Evolutionary conservation across 2,888 invertebrate genomes (phyloP).

Genomic region (Epinotia nisella): DNA sequence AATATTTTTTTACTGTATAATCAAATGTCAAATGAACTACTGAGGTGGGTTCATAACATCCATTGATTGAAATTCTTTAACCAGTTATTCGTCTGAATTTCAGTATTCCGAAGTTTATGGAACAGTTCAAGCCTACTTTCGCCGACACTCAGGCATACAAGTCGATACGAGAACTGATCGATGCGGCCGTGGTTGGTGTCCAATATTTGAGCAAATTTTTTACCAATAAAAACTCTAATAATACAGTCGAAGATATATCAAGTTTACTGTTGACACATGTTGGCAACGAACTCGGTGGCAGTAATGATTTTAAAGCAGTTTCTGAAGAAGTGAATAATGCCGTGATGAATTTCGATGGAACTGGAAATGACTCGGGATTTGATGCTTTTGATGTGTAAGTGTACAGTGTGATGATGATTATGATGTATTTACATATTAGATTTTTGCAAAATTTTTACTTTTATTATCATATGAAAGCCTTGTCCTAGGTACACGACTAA

Average conservation of each 20-base stretch:
- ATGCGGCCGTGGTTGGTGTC: slow-evolving; percentile 59
- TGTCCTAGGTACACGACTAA: too few species aligned
- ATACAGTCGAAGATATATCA: slow-evolving; percentile 47
- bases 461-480: too few species aligned
- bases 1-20: too few species aligned
- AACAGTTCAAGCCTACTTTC: slow-evolving; percentile 72
- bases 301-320: slow-evolving; percentile 45
- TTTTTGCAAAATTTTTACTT: too few species aligned
- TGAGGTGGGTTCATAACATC: background rate
- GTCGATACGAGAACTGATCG: slow-evolving; percentile 62
- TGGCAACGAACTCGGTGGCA: slow-evolving; percentile 48
- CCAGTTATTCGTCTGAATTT: slow-evolving; percentile 49
- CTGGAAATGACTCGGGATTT: slow-evolving; percentile 52
- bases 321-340: slow-evolving; percentile 60
- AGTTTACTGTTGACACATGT: slow-evolving; percentile 46
- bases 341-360: slow-evolving; percentile 53
- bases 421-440: too few species aligned
- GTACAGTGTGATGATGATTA: too few species aligned
- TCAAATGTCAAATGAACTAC: background rate
- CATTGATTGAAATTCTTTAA: background rate
- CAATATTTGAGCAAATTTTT: slow-evolving; percentile 66
- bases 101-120: slow-evolving; percentile 70
- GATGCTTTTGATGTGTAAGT: slow-evolving; percentile 76
- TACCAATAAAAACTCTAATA: slow-evolving; percentile 51
- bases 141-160: slow-evolving; percentile 70